Conservation (phyloP, 2,113 vertebrate genomes). For the Spermophilus dauricus region DNA sequence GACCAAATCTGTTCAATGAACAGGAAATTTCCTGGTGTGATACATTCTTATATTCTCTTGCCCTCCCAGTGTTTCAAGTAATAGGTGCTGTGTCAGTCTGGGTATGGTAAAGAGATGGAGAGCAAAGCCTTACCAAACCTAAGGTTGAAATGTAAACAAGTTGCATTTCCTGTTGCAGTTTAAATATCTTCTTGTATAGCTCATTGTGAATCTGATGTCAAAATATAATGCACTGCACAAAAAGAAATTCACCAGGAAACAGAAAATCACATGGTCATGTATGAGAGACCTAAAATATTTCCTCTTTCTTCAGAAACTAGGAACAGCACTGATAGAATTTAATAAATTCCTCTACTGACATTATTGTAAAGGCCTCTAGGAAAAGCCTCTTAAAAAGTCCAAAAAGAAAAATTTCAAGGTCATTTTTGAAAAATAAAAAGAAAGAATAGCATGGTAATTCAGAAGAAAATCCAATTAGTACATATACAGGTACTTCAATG, state of each 20-base stretch:
- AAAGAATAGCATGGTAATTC: neutral
- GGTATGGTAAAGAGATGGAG: neutral
- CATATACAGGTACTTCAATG: neutral
- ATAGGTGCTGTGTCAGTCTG: neutral
- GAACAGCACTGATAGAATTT: neutral
- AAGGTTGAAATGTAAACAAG: neutral
- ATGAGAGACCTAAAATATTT: neutral
- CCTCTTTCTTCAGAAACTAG: neutral
- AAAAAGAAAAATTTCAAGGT: neutral
- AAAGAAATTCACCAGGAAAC: neutral
- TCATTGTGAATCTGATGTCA: neutral
- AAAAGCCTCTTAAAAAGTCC: neutral
- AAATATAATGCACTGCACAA: neutral
- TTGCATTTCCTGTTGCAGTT: neutral
- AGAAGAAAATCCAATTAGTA: neutral
- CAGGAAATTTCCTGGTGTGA: neutral
- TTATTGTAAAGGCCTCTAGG: neutral
- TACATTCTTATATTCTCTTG: neutral
- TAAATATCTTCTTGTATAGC: neutral
- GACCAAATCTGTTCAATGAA: neutral
- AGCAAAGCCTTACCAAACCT: neutral
- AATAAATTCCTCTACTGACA: neutral
- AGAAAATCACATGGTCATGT: neutral
- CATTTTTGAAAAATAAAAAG: neutral
- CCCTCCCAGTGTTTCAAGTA: neutral